Evolutionary conservation across 2,113 vertebrate genomes (phyloP), one percentile per base, ranked within the genome.

Genomic region (Gallinago media): DNA sequence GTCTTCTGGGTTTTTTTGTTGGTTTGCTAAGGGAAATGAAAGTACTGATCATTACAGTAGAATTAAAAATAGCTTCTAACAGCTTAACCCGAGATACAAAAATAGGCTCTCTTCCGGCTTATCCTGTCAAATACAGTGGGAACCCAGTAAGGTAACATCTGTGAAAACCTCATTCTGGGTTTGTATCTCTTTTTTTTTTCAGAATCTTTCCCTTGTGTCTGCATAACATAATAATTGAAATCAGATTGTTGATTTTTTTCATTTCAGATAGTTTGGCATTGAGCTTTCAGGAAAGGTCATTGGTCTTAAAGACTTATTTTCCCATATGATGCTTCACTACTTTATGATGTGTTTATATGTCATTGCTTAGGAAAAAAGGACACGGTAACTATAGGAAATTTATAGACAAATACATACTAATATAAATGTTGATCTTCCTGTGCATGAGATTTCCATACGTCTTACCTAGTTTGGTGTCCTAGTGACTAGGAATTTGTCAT

Each of bases 11-110:
- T 6, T 54, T 88, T 89, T 94, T 87, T 65, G 79, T 93, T 91
- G 92, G 88, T 96, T 95, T 96, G 89, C 95, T 89, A 75, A 94
- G 92, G 96, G 96, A 97, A 97, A 96, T 94, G 96, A 95, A 96
- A 96, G 91, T 95, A 95, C 94, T 94, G 92, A 97, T 94, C 95
- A 95, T 93, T 96, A 94, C 83, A 91, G 96, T 68, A 87, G 94
- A 96, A 96, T 96, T 97, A 97, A 97, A 97, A 96, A 97, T 97
- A 96, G 95, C 96, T 95, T 85, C 95, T 95, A 89, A 96, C 94
- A 94, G 94, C 95, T 96, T 97, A 96, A 89, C 73, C 77, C 6
- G 4, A 85, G 94, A 82, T 92, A 92, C 84, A 94, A 97, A 97
- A 97, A 97, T 96, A 97, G 94, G 66, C 92, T 93, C 9, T 94